Conservation (phyloP, 2,113 vertebrate species). For the Castor canadensis region DNA sequence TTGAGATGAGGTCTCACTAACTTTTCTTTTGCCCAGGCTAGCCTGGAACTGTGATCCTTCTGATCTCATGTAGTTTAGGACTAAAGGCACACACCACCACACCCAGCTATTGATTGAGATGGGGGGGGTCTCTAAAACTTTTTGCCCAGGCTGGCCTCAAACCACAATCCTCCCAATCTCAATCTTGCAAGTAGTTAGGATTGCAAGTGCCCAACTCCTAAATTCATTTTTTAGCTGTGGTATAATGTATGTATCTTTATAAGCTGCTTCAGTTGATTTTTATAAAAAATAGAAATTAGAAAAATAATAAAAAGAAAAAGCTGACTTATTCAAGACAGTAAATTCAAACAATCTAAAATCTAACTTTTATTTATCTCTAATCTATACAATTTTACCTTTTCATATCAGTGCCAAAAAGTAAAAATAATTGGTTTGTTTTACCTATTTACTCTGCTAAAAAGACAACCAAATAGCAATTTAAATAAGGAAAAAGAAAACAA, state of each 20-base stretch:
- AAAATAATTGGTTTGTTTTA: background rate
- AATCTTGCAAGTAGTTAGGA: no score
- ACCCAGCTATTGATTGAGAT: no score
- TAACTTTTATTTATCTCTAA: background rate
- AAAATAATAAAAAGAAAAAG: background rate
- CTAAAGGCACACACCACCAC: no score
- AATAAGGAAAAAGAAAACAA: background rate
- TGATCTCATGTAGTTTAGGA: no score
- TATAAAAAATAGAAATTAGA: constrained; percentile 4
- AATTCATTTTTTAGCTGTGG: background rate
- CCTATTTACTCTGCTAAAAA: background rate
- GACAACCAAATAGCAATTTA: background rate
- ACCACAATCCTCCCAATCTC: no score
- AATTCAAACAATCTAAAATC: constrained; percentile 34
- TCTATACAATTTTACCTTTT: background rate
- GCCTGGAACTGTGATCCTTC: no score
- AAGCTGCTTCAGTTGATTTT: background rate
- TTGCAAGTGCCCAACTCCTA: no score
- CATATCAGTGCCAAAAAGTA: background rate
- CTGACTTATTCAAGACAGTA: background rate
- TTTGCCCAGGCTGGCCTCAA: no score
- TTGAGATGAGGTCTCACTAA: no score
- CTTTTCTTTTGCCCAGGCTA: no score
- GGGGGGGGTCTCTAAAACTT: no score
- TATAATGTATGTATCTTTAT: background rate